Conservation (phyloP, 2,888 invertebrate species). For the Osmoderma eremita region DNA sequence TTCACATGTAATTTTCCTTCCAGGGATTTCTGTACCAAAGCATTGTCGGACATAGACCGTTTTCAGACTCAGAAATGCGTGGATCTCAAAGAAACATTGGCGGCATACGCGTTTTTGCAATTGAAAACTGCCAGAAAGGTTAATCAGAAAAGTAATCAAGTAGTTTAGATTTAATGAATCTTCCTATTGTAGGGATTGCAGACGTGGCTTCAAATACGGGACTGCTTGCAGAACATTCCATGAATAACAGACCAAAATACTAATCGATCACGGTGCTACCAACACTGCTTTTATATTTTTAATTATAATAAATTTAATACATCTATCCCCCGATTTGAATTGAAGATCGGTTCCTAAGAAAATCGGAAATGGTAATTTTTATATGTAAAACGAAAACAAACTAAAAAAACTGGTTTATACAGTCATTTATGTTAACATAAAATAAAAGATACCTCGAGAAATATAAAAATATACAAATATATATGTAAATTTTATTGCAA, state of each 20-base stretch:
- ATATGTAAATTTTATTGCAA: too few species aligned
- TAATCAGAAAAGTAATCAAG: too few species aligned
- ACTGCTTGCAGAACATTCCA: conserved; percentile 79
- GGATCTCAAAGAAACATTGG: conserved; percentile 77
- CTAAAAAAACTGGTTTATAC: too few species aligned
- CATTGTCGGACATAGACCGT: conserved; percentile 74
- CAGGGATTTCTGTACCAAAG: conserved; percentile 76
- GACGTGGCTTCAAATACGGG: conserved; percentile 80
- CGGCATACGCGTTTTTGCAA: conserved; percentile 75
- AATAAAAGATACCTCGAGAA: too few species aligned
- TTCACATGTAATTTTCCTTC: conserved; percentile 52
- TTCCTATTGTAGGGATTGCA: conserved; percentile 72
- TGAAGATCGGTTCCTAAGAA: too few species aligned
- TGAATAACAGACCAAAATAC: conserved; percentile 58
- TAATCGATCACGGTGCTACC: background rate
- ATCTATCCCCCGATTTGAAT: too few species aligned
- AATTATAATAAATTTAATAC: too few species aligned
- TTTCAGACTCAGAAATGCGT: conserved; percentile 79
- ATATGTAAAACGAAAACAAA: too few species aligned
- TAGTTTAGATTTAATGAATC: background rate
- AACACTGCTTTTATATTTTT: too few species aligned
- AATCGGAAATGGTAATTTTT: too few species aligned
- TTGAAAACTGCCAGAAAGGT: conserved; percentile 82
- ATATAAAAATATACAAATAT: too few species aligned
- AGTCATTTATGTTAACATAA: too few species aligned